Percentiles rank a stretch among this genome's conserved stretches.
phyloP scores from a whole-genome alignment of 2,888 invertebrate species.

The Bembecia ichneumoniformis region DNA sequence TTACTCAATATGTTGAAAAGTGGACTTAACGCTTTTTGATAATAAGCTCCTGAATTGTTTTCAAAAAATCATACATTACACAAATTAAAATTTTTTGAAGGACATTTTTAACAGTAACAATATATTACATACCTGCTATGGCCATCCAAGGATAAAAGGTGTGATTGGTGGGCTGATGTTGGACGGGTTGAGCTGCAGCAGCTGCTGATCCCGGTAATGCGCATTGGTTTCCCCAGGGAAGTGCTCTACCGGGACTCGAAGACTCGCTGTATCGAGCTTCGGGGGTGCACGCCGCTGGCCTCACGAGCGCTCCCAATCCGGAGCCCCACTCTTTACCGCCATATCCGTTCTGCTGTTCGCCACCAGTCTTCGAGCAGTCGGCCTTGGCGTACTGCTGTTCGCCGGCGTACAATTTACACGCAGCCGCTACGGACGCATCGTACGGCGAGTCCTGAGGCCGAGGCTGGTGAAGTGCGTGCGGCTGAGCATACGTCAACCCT shows the following conservation, averaged over 20 bases:
- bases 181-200: conserved; percentile 85
- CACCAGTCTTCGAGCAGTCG: conserved; percentile 82
- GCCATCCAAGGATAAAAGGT: conserved; percentile 99
- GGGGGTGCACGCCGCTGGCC: conserved; percentile 92
- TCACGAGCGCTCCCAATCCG: conserved; percentile 77
- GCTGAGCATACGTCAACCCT: conserved; percentile 88
- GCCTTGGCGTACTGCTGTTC: conserved; percentile 79
- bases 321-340: conserved; percentile 81
- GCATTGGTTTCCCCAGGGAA: conserved; percentile 92
- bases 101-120: neutral
- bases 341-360: conserved; percentile 77
- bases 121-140: conserved; percentile 89
- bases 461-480: conserved; percentile 82
- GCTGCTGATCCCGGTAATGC: conserved; percentile 86
- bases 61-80: neutral
- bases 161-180: conserved; percentile 91
- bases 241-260: conserved; percentile 82
- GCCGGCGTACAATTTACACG: conserved; percentile 85
- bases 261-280: conserved; percentile 90
- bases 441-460: conserved; percentile 93
- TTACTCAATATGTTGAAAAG: too few relatives aligned
- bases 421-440: conserved; percentile 90
- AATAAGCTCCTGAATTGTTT: too few relatives aligned
- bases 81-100: conserved; percentile 1
- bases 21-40: too few relatives aligned